Evolutionary conservation across 2,888 invertebrate genomes (phyloP).

Genomic region (Drosophila rellima): DNA sequence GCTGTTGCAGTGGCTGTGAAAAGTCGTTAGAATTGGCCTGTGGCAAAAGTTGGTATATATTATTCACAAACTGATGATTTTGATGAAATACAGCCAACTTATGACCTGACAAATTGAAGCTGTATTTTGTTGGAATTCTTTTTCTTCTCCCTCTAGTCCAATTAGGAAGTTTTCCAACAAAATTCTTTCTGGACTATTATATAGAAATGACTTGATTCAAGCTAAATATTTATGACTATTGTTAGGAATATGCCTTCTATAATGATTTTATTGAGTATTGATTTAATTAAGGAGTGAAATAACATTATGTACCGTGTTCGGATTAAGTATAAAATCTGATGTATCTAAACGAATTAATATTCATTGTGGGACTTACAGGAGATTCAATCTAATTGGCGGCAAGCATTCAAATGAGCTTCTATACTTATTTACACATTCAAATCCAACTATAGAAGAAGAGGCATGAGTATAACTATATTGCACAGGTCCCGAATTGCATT

Average conservation of each 20-base stretch:
- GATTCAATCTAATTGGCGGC: conserved; percentile 33
- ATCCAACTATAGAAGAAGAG: background rate
- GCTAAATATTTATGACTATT: background rate
- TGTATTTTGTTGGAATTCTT: background rate
- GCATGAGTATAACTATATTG: background rate
- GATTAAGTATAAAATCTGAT: background rate
- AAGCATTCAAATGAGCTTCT: background rate
- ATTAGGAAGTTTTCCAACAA: background rate
- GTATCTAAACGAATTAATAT: conserved; percentile 13
- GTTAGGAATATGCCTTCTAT: background rate
- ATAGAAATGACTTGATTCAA: background rate
- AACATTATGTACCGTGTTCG: background rate
- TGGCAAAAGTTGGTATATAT: conserved; percentile 48
- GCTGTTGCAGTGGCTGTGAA: background rate
- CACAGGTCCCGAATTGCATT: conserved; percentile 9
- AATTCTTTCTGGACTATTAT: background rate
- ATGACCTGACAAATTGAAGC: background rate
- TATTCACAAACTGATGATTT: conserved; percentile 57
- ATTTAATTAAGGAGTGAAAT: background rate
- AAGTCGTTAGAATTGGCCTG: conserved; percentile 19
- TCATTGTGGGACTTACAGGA: conserved; percentile 16
- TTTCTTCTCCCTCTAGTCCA: background rate
- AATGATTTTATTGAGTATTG: background rate
- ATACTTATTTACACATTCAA: background rate
- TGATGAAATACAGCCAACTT: conserved; percentile 30